Evolutionary conservation across 2,113 vertebrate genomes (phyloP).

Genomic region (Mellivora capensis): DNA sequence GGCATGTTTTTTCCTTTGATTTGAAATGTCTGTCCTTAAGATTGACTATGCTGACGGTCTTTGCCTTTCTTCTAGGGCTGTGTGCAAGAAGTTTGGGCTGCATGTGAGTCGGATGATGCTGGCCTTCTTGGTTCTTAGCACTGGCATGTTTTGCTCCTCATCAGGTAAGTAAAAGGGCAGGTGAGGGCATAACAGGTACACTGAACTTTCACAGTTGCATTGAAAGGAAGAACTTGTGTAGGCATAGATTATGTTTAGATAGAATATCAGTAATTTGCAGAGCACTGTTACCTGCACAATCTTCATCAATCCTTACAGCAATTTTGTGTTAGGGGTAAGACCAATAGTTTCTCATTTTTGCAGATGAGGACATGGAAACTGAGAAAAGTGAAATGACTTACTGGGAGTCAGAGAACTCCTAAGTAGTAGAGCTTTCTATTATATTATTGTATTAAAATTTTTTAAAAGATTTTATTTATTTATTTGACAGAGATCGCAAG

Average conservation of each 20-base stretch:
- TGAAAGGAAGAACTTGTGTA: background rate
- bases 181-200: background rate
- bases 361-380: background rate
- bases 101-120: constrained; percentile 97
- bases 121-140: constrained; percentile 95
- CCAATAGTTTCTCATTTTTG: constrained; percentile 3
- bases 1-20: constrained; percentile 10
- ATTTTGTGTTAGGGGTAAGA: background rate
- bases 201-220: background rate
- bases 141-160: constrained; percentile 97
- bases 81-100: constrained; percentile 98
- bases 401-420: background rate
- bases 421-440: background rate
- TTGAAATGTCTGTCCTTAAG: background rate
- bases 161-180: constrained; percentile 85
- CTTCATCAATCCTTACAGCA: background rate
- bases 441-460: background rate
- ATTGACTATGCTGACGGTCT: background rate
- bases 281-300: background rate
- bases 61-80: constrained; percentile 86
- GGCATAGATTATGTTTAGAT: background rate
- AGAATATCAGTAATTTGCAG: background rate
- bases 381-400: background rate
- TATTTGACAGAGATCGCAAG: too few species aligned
- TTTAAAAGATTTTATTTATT: too few species aligned